A percentile compares a stretch with the other conserved stretches of the same genome.
These are phyloP conservation scores for Rhopalosiphum nymphaeae DNA, from an alignment of 2,888 invertebrate genomes.

Conservation along the genomic window DNA sequence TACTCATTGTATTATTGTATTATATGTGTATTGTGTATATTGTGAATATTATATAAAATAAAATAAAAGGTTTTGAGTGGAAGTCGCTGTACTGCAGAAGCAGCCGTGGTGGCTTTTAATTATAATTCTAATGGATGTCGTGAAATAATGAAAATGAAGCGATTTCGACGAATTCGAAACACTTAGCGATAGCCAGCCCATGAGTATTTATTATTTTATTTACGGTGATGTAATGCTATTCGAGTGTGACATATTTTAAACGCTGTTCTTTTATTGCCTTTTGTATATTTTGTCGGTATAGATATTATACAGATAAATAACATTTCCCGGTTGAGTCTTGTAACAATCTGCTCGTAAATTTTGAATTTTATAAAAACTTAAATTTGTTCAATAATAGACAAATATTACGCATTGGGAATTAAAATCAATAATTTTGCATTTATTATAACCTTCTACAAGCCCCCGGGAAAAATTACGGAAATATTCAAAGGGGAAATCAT, in stretches of 20 bases:
- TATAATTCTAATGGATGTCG: not conserved
- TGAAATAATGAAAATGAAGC: not conserved
- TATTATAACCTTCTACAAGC: not conserved
- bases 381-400: not conserved
- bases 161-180: not conserved
- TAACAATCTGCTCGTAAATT: not conserved
- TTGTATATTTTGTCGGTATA: not conserved
- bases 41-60: not conserved
- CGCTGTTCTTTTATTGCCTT: not conserved
- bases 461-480: not conserved
- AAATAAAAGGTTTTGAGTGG: not conserved
- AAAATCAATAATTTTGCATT: slow-evolving; percentile 34
- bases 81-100: not conserved
- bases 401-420: not conserved
- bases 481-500: slow-evolving; percentile 15
- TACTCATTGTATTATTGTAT: slow-evolving; percentile 14
- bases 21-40: not conserved
- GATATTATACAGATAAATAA: not conserved
- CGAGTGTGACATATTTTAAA: not conserved
- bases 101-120: not conserved
- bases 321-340: not conserved
- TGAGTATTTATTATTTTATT: not conserved
- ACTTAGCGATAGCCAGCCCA: not conserved
- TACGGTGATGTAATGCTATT: not conserved
- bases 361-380: not conserved